Evolutionary conservation across 2,888 invertebrate species (phyloP), one percentile per base, ranked within the genome.

Genomic region (Sericinus montela): DNA sequence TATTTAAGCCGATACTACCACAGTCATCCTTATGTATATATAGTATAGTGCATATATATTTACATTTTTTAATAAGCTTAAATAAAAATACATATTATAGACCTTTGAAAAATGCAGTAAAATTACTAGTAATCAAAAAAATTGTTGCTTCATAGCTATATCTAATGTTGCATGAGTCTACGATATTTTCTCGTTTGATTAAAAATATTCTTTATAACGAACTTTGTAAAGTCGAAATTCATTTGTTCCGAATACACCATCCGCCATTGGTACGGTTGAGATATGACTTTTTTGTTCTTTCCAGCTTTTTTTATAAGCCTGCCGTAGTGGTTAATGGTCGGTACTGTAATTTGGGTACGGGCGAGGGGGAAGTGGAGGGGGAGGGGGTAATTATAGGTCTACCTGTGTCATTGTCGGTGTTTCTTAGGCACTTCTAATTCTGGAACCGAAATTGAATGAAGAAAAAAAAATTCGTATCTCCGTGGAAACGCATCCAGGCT

Each of bases 371-470:
- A 59, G 62, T 51, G n/a, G 2, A 65, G 67, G 64, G 63, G 34
- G 67, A 63, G 65, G 61, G 80, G 80, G 83, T 86, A 88, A 86
- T 88, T 83, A 84, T 72, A 78, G 81, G 75, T 72, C 72, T 73
- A 69, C 60, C 74, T 80, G 81, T 87, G 87, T 88, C 87, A 87
- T 87, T 88, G 86, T 73, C 79, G 79, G 80, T 70, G 70, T 69
- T 67, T 72, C 67, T 65, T 58, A 65, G 69, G 73, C 72, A 62
- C 58, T 72, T 70, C 80, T 78, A 80, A 79, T 67, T 70, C 67
- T 63, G 62, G 62, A 60, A 65, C 66, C 62, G 58, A 72, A 74
- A 76, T 76, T 74, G 67, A 72, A 71, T 66, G 54, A 60, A n/a
- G n/a, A n/a, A 63, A 63, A 49, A 40, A 49, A 40, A 62, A 58